Evolutionary conservation across 2,888 invertebrate species (phyloP), one percentile per base, ranked within the genome.

Genomic region (Hedya salicella): DNA sequence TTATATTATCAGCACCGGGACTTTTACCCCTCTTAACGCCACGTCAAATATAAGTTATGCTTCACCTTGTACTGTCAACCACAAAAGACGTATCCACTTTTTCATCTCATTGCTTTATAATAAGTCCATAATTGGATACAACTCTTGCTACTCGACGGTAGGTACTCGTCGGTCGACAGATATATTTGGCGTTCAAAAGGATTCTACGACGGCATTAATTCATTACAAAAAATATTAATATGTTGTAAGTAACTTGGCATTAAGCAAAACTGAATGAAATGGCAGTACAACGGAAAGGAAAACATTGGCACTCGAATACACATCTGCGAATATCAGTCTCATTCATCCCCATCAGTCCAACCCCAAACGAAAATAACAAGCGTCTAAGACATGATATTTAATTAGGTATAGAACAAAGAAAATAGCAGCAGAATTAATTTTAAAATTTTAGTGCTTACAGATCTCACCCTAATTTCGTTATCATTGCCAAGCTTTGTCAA

Each of bases 231-330:
- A 4, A 25, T 6, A 17, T 9, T 17, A 19, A 1, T 5, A 0
- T 21, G 48, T 30, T 21, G 40, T n/a, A 17, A 17, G 36, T 40
- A 36, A 5, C 36, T 9, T 40, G 56, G 44, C 17, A 1, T 25
- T 13, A 44, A 46, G 57, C 30, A 44, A 4, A 57, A 46, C 44
- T 13, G 8, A 30, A 44, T 13, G 8, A 30, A 44, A 39, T 50
- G 17, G 36, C 50, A 61, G 9, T 30, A 25, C n/a, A 40, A 50
- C 25, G 8, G 21, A 40, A 50, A 40, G 39, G 4, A 36, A 49
- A 30, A 50, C 13, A 50, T 61, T 61, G 61, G 61, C 61, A 61
- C 61, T 61, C 61, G 50, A 39, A 61, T 50, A 61, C 49, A 25
- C 61, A 50, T 21, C 61, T 50, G 16, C 50, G 30, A 13, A n/a